phyloP scores from a whole-genome alignment of 2,888 invertebrate species.

The Celastrina argiolus region DNA sequence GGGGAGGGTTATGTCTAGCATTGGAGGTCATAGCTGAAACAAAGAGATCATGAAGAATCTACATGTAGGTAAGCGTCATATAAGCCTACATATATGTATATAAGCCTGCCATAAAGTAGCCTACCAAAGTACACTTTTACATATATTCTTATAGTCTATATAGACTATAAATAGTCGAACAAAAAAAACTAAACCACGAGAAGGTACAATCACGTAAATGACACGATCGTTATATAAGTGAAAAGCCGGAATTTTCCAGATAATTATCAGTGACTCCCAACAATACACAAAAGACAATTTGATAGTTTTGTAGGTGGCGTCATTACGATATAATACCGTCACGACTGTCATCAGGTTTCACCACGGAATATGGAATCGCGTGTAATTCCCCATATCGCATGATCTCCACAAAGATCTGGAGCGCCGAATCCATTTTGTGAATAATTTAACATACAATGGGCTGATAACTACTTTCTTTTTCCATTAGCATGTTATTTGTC shows the following conservation, averaged over 20 bases:
- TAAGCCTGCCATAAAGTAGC: too few relatives aligned
- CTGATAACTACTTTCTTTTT: slow-evolving; percentile 63
- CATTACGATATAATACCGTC: slow-evolving; percentile 50
- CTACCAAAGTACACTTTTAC: too few relatives aligned
- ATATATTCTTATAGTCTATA: too few relatives aligned
- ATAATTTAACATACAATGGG: slow-evolving; percentile 71
- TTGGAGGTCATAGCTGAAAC: too few relatives aligned
- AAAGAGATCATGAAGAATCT: too few relatives aligned
- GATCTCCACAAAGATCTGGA: slow-evolving; percentile 64
- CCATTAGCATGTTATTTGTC: slow-evolving; percentile 32
- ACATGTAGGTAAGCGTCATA: too few relatives aligned
- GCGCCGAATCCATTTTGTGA: slow-evolving; percentile 69
- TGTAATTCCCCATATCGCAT: slow-evolving; percentile 66
- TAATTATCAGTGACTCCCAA: slow-evolving; percentile 6
- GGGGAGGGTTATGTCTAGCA: too few relatives aligned
- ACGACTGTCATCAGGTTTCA: slow-evolving; percentile 68
- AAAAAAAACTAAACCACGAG: too few relatives aligned
- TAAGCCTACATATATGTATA: too few relatives aligned
- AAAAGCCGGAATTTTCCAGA: slow-evolving; percentile 11
- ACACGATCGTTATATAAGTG: neutral
- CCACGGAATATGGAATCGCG: slow-evolving; percentile 61
- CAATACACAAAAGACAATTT: slow-evolving; percentile 20
- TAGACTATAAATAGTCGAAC: too few relatives aligned
- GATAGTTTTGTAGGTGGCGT: slow-evolving; percentile 28
- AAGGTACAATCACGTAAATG: too few relatives aligned